Evolutionary conservation across 2,113 vertebrate genomes (phyloP), one percentile per base, ranked within the genome.

Genomic region (Lampris incognitus): DNA sequence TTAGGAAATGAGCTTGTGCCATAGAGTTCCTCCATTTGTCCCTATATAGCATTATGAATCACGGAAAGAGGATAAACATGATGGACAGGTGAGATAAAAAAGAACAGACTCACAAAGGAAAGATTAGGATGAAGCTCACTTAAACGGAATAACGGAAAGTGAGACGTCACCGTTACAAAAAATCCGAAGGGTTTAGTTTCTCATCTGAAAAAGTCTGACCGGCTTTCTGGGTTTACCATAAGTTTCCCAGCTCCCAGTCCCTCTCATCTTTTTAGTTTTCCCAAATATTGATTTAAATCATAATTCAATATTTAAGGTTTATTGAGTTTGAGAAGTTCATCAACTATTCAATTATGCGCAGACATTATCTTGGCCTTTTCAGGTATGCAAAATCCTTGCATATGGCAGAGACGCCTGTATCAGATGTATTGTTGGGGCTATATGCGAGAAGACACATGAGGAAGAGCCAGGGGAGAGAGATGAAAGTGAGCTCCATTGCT

Each of bases 401-500:
- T 69, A 76, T 78, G 76, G 75, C 84, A 76, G 77, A 41, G 81
- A 84, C 83, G 81, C 48, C 71, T 74, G 83, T 83, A 83, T 89
- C 85, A 81, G 85, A 92, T 89, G 87, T 84, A 88, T 90, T 92
- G 84, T 87, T 92, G 85, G 81, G 76, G 81, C 76, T 84, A 82
- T 83, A 90, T 87, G 88, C 74, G 41, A 67, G 78, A 73, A 92
- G 91, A 90, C 90, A 93, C 91, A 93, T 85, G 55, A 88, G 92
- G 87, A 90, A 92, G 87, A 90, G 91, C 92, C 91, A 88, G 88
- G 87, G 89, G 91, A 89, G 86, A 62, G 77, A 92, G 93, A 95
- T 95, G 93, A 95, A 95, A 95, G 93, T 86, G 82, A 87, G 89
- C 87, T 90, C 89, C 89, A 90, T 92, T 80, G 84, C 90, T 91